Base-by-base conservation (phyloP, 2,797 vertebrate genomes). In the Sylvilagus floridanus region DNA sequence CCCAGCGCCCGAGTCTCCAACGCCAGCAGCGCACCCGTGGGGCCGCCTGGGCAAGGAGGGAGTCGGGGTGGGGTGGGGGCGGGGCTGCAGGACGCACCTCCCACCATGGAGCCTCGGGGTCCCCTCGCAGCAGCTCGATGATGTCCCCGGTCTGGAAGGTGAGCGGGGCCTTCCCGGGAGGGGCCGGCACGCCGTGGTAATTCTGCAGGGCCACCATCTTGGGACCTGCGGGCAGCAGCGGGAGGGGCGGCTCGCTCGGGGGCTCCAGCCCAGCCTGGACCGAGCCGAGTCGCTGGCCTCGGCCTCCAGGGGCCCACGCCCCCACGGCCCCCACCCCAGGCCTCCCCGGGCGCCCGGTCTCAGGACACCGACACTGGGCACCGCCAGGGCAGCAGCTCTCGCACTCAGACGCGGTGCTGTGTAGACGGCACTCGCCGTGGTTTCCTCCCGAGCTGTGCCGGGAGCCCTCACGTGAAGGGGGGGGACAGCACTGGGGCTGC, bases 161-260 rank as follows among this genome's bases (percentile, higher is more conserved):
- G 50, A 99, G 98, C 9, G 98, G 98, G 0, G 98, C 98, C 88
- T 99, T 99, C 85, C 99, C 99, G 0, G 98, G 98, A 0, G 99
- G 99, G 0, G 99, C 98, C 0, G 99, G 99, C 60, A 98, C 99
- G 13, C 99, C 99, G 0, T 99, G 99, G 97, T 99, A 99, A 97
- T 99, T 99, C 98, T 99, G 99, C 89, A 99, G 98, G 0, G 99
- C 99, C 96, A 99, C 99, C 99, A 99, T 99, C 98, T 99, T 99
- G 81, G 99, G 99, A 97, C 99, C 99, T 99, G 92, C 1, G 13
- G 76, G 26, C 69, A 72, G 92, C 9, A 52, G 71, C 50, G 6
- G 52, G 42, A n/a, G 19, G 26, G 35, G 2, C 0, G 3, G 5
- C 54, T 78, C 42, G 2, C 6, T 65, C 0, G 22, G 9, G 37